Evolutionary conservation across 2,113 vertebrate species (phyloP), one percentile per base, ranked within the genome.

Genomic region (Reinhardtius hippoglossoides): DNA sequence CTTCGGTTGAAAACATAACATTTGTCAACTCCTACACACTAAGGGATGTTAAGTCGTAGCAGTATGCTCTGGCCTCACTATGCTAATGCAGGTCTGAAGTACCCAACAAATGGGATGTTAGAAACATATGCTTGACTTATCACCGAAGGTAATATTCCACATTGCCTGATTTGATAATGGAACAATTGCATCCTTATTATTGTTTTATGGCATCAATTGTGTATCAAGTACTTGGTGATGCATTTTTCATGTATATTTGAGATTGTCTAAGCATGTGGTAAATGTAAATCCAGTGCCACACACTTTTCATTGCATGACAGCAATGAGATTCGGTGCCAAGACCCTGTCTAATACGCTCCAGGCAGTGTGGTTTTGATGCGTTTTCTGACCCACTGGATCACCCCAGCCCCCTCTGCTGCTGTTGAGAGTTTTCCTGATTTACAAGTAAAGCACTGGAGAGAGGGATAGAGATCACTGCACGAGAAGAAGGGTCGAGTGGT

Each of bases 381-480:
- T 75, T 84, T 76, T 75, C 71, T 89, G 88, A 89, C 88, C 87
- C 69, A 12, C 71, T 69, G 67, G 75, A 85, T 84, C 83, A 84
- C 82, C 86, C 80, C 67, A 81, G 46, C 75, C 74, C 86, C 79
- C 78, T 81, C 79, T 18, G 26, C 72, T 86, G 82, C 82, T 83
- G 84, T 72, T 83, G 76, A 86, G 88, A 88, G 69, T 82, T 78
- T 74, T 81, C 71, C 84, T 82, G 78, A 92, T 90, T 89, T 89
- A 85, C 87, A 91, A 91, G 80, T 76, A 79, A 85, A 80, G 80
- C 80, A 85, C 76, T 40, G 72, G 79, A 86, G 79, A 73, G 62
- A 79, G 40, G 86, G 76, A 82, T 83, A 56, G 78, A 78, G 78
- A 87, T 78, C 31, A 46, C 71, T 85, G 85, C 86, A 71, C 78